Evolutionary conservation across 2,797 vertebrate species (phyloP), one percentile per base, ranked within the genome.

Genomic region (Betta splendens): DNA sequence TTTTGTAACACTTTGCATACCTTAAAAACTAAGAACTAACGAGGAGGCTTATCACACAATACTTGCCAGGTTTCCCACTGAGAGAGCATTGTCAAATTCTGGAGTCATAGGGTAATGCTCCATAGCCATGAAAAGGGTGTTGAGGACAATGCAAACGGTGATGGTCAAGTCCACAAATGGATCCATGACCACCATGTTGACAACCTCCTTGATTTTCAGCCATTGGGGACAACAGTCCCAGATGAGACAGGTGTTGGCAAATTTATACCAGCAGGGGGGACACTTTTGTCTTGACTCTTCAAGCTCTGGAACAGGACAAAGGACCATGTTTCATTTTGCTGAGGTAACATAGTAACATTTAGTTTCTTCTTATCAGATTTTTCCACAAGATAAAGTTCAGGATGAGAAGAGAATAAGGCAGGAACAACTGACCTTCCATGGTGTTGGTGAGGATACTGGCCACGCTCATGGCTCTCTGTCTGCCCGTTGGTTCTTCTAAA

Each of bases 121-220:
- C 96, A 98, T 96, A 56, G 98, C 95, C 98, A 99, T 99, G 88
- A 99, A 99, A 5, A 98, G 88, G 0, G 98, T 99, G 77, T 99
- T 99, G 35, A 99, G 91, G 21, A 99, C 95, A 23, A 99, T 99
- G 90, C 96, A 99, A 78, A 98, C 96, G 44, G 98, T 99, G 83
- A 99, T 99, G 25, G 96, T 93, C 60, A 99, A 91, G 78, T 99
- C 97, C 52, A 97, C 95, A 80, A 99, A 98, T 0, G 98, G 98
- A 63, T 99, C 98, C 97, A 98, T 99, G 79, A 98, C 97, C 40
- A 99, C 88, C 79, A 91, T 69, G 77, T 90, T 93, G 46, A 98
- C 93, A 1, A 97, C 54, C 23, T 94, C 90, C 61, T 98, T 98
- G 57, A 99, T 90, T 83, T 93, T 97, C 74, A 98, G 81, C 98